Conservation (phyloP, 2,797 vertebrate species). For the Anguilla megastoma region DNA sequence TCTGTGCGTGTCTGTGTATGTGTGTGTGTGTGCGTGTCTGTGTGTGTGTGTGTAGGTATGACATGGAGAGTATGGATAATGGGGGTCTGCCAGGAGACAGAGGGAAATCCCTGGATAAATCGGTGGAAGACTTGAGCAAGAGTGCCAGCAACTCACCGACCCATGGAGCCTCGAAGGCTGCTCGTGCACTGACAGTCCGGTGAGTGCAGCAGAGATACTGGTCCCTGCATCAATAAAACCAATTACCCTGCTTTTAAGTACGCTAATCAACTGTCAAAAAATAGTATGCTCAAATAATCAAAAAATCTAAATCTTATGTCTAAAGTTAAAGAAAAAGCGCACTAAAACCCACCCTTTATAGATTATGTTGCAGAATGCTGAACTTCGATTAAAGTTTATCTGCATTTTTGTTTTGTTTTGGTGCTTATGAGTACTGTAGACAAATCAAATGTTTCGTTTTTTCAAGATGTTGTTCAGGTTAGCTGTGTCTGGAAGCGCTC, state of each 20-base stretch:
- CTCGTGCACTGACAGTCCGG: constrained; percentile 86
- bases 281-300: not conserved
- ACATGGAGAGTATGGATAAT: constrained; percentile 82
- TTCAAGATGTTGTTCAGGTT: not conserved
- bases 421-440: not conserved
- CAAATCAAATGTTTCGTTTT: not conserved
- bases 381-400: not conserved
- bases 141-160: constrained; percentile 66
- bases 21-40: constrained; percentile 10
- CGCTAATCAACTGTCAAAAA: constrained; percentile 56
- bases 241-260: not conserved
- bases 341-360: too few relatives aligned
- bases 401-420: not conserved
- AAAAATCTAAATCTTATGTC: too few relatives aligned
- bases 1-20: constrained; percentile 8
- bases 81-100: constrained; percentile 74
- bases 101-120: constrained; percentile 76
- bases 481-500: not conserved
- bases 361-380: not conserved
- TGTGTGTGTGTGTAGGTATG: constrained; percentile 71
- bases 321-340: too few relatives aligned
- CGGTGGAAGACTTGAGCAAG: constrained; percentile 88
- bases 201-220: constrained; percentile 56
- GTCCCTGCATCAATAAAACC: constrained; percentile 72
- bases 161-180: constrained; percentile 71